A percentile compares a stretch with the other conserved stretches of the same genome.
Evolutionary conservation across 2,113 vertebrate genomes (phyloP).

Genomic region (Isurus oxyrinchus): DNA sequence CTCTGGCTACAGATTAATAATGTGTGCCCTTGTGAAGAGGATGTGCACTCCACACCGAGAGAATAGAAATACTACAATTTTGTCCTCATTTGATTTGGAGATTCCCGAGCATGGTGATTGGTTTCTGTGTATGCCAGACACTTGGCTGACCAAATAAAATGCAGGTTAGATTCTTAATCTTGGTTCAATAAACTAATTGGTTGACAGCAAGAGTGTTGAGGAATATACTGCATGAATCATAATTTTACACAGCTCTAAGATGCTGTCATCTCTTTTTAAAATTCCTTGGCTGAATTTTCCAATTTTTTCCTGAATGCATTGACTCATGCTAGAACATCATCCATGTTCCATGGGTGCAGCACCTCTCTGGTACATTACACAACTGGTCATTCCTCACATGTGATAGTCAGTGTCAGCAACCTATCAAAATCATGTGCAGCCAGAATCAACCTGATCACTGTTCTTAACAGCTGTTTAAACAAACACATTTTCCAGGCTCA

Average conservation of each 20-base stretch:
- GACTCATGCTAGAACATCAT: not conserved
- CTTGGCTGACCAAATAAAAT: not conserved
- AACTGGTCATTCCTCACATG: not conserved
- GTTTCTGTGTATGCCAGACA: not conserved
- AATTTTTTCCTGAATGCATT: not conserved
- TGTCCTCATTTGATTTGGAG: not conserved
- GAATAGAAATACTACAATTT: not conserved
- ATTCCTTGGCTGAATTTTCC: not conserved
- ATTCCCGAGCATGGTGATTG: not conserved
- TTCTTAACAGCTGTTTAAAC: not conserved
- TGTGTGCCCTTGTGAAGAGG: not conserved
- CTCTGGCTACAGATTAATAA: not conserved
- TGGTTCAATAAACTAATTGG: not conserved
- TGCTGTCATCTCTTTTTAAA: not conserved
- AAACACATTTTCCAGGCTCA: not conserved
- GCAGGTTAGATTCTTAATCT: not conserved
- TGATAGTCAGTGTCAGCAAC: not conserved
- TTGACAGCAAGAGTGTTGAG: not conserved
- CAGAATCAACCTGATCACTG: not conserved
- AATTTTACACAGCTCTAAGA: not conserved
- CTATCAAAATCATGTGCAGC: not conserved
- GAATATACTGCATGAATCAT: not conserved
- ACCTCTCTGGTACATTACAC: not conserved
- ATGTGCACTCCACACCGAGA: not conserved
- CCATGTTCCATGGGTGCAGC: not conserved